These are phyloP conservation scores for Thomomys bottae DNA, from an alignment of 2,113 vertebrate genomes.

Conservation along the genomic window DNA sequence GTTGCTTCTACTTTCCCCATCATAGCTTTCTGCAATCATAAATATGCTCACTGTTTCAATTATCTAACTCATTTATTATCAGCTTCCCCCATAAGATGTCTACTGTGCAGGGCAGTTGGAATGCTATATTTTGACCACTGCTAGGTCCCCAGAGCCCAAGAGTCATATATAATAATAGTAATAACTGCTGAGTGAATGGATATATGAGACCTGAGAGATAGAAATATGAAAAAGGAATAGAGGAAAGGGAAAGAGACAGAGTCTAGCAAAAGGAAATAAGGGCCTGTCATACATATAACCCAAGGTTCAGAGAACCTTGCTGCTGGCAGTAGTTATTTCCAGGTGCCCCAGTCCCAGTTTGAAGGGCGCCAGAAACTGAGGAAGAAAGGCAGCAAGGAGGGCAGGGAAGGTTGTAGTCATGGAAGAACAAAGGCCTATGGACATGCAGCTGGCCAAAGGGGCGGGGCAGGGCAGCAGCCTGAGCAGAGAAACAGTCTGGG, in stretches of 20 bases:
- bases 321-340: neutral
- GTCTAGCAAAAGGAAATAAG: neutral
- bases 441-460: conserved; percentile 62
- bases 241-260: neutral
- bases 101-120: neutral
- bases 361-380: conserved; percentile 40
- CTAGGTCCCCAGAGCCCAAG: neutral
- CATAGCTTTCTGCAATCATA: conserved; percentile 3
- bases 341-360: conserved; percentile 14
- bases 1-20: neutral
- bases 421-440: conserved; percentile 76
- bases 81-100: neutral
- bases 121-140: neutral
- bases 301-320: neutral
- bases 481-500: conserved; percentile 2
- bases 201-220: neutral
- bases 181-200: neutral
- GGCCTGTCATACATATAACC: neutral
- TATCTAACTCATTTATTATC: neutral
- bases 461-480: neutral
- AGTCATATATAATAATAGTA: neutral
- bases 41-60: neutral
- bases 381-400: neutral
- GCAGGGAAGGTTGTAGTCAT: neutral
- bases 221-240: neutral